Evolutionary conservation across 1,140 invertebrate species (phyloP), one percentile per base, ranked within the genome.

Genomic region (Potamilus streckersoni): DNA sequence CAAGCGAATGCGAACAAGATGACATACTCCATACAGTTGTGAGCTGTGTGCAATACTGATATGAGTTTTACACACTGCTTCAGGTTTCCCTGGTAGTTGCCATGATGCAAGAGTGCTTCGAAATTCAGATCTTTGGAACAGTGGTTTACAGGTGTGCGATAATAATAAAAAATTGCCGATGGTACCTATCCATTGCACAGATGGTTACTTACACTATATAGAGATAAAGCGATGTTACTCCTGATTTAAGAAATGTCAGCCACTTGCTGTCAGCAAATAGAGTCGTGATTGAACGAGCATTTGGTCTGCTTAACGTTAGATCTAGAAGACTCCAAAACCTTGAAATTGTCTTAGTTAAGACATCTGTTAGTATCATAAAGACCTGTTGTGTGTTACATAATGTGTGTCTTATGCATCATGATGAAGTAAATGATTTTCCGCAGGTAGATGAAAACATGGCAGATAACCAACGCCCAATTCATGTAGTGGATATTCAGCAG

Each of bases 371-470:
- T 19, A 71, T 73, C 2, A 75, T 78, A 2, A 71, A 70, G 23
- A 66, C 83, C 14, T 82, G 82, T 71, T 89, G 84, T 72, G 80
- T 89, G 13, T 70, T 90, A 69, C 85, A 89, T 66, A 88, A 90
- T 73, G 71, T 89, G 6, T 87, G 13, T 71, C 15, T 63, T 55
- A 16, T 49, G 4, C 38, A 8, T 49, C 55, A 76, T 55, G 74
- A 79, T 17, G 71, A 69, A 12, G 55, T 79, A 55, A 19, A 20
- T 15, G 78, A 79, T 16, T 73, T 73, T 69, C 17, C 73, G n/a
- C 38, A 49, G 38, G 38, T 8, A 49, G 63, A 76, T 20, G 55
- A 60, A 71, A 64, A 63, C 12, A 14, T 19, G 27, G 23, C 67
- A 15, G 63, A 20, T 59, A 14, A 23, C 17, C 14, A 15, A 23